Conservation (phyloP, 2,797 vertebrate genomes). For the Mionectes olivaceus region DNA sequence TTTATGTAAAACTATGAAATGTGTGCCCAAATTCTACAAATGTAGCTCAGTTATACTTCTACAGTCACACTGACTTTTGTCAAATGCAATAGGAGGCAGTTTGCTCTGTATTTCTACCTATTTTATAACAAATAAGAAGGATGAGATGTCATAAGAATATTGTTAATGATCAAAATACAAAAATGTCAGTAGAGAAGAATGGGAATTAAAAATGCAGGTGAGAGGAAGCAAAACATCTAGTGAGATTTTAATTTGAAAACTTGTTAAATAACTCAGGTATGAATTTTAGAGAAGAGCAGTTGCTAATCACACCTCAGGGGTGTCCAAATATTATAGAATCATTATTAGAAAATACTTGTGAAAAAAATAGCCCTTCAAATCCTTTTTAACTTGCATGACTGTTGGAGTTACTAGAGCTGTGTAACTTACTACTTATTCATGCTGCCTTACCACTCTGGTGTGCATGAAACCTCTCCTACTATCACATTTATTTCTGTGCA, state of each 20-base stretch:
- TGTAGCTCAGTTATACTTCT: background rate
- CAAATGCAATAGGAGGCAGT: background rate
- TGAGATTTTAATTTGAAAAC: background rate
- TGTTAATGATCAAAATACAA: background rate
- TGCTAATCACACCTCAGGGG: background rate
- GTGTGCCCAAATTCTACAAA: background rate
- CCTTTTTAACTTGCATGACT: background rate
- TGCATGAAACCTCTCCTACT: background rate
- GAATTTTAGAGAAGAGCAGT: background rate
- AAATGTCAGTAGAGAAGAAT: background rate
- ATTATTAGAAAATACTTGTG: background rate
- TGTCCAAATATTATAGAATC: background rate
- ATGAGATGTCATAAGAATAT: background rate
- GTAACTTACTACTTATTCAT: background rate
- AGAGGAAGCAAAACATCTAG: background rate
- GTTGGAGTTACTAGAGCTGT: background rate
- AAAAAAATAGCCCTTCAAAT: background rate
- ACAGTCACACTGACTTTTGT: background rate
- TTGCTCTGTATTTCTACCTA: background rate
- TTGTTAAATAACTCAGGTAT: background rate
- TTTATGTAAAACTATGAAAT: background rate
- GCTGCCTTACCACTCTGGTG: background rate
- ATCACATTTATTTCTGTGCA: background rate
- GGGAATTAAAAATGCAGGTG: background rate
- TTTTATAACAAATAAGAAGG: background rate